Base-by-base conservation (phyloP, 1,140 invertebrate genomes). In the Drosophila parabipectinata region DNA sequence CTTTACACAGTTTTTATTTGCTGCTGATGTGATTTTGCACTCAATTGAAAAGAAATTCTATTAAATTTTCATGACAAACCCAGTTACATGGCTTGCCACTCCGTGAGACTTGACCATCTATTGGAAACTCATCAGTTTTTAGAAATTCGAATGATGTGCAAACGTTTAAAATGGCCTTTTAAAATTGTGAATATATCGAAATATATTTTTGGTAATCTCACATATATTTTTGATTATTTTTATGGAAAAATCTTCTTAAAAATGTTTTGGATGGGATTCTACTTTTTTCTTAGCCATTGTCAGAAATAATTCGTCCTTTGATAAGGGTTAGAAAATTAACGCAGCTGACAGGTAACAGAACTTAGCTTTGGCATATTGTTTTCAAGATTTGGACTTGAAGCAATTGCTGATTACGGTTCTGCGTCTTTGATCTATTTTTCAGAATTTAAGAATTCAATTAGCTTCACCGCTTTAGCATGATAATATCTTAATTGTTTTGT, bases 21-120 rank as follows among this genome's bases (percentile, higher is more conserved):
- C 41, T 59, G 59, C 52, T 77, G 84, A 88, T 88, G 83, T 88
- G 83, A 88, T 88, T 88, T 88, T 88, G 83, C 83, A 88, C 83
- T 88, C 83, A 88, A 88, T 88, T 88, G 84, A 68, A 83, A 77
- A 79, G 67, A 78, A 79, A 77, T 60, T 79, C 87, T 83, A 88
- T 88, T 88, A 88, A 88, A 79, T 50, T 83, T 88, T 88, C 83
- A 88, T 88, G 83, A 52, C 39, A 26, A 79, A 78, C 51, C 45
- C 72, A 44, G 73, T 34, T 64, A 88, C 81, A 84, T 37, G 68
- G 77, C 66, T 67, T 80, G 64, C 57, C 66, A 84, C 80, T 79
- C 66, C 41, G 34, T 55, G 55, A 21, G 28, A 12, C 39, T 55
- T 39, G 72, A 24, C 24, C 66, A 28, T 53, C 58, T 39, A 75